These are phyloP conservation scores for Chlamydotis undulata DNA, from an alignment of 2,113 vertebrate species.

Conservation along the genomic window DNA sequence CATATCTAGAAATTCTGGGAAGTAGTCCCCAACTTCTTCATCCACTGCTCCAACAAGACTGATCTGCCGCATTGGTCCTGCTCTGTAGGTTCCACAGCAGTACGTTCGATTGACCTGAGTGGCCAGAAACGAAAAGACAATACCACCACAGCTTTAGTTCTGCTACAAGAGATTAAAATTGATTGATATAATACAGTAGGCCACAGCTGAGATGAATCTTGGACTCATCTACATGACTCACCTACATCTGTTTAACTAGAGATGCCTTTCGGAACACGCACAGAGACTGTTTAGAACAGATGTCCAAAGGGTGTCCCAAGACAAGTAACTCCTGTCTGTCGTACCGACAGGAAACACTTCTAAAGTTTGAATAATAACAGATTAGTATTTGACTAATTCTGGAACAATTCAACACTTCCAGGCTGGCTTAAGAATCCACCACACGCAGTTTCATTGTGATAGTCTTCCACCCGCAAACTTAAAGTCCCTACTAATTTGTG, in stretches of 20 bases:
- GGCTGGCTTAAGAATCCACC: not conserved
- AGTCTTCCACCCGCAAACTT: not conserved
- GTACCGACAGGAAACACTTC: not conserved
- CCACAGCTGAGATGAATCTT: not conserved
- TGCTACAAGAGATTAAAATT: not conserved
- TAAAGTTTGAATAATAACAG: not conserved
- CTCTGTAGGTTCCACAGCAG: constrained; percentile 95
- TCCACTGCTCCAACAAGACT: constrained; percentile 97
- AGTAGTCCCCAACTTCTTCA: constrained; percentile 97
- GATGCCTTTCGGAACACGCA: not conserved
- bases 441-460: not conserved
- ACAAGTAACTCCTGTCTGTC: not conserved
- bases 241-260: not conserved
- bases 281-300: not conserved
- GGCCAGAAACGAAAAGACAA: not conserved
- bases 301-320: not conserved
- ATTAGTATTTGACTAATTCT: not conserved
- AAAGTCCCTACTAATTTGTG: not conserved
- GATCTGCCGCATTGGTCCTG: constrained; percentile 97
- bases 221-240: not conserved
- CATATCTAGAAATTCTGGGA: constrained; percentile 98
- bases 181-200: not conserved
- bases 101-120: constrained; percentile 92
- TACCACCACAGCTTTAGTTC: not conserved
- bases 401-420: not conserved